phyloP scores from a whole-genome alignment of 2,888 invertebrate species.

The Brassicogethes aeneus region DNA sequence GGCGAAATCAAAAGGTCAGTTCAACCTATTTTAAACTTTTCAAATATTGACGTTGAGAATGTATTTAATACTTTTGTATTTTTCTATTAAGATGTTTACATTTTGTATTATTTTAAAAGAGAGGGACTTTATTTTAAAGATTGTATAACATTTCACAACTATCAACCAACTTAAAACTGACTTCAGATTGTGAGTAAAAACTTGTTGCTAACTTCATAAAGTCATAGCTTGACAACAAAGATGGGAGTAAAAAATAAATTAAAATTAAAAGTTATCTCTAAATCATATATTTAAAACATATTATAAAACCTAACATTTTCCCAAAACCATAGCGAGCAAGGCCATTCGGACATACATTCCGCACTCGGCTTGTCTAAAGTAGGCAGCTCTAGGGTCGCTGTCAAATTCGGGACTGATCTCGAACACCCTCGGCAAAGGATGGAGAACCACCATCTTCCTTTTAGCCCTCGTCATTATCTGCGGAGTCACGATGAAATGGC shows the following conservation, averaged over 20 bases:
- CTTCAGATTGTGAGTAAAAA: too few species aligned
- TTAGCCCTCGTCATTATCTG: slow-evolving; percentile 92
- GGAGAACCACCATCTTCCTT: slow-evolving; percentile 92
- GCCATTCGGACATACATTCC: slow-evolving; percentile 99
- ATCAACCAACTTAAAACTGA: too few species aligned
- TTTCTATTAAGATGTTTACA: too few species aligned
- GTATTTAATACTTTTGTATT: too few species aligned
- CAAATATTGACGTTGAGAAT: too few species aligned
- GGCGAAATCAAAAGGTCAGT: too few species aligned
- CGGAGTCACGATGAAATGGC: slow-evolving; percentile 85
- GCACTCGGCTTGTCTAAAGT: slow-evolving; percentile 96
- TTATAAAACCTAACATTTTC: slow-evolving; percentile 36
- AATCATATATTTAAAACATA: not conserved
- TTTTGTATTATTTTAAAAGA: too few species aligned
- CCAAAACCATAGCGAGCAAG: slow-evolving; percentile 82
- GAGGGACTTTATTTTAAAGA: too few species aligned
- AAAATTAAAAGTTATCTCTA: not conserved
- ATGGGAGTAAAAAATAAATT: not conserved
- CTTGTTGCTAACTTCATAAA: too few species aligned
- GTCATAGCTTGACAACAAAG: too few species aligned
- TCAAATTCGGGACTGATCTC: slow-evolving; percentile 96
- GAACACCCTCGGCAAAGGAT: slow-evolving; percentile 88
- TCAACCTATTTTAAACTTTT: too few species aligned
- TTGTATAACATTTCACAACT: too few species aligned
- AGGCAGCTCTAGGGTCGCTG: slow-evolving; percentile 92